These are phyloP conservation scores for Phaonia tiefii DNA, from an alignment of 2,888 invertebrate species.

Conservation along the genomic window DNA sequence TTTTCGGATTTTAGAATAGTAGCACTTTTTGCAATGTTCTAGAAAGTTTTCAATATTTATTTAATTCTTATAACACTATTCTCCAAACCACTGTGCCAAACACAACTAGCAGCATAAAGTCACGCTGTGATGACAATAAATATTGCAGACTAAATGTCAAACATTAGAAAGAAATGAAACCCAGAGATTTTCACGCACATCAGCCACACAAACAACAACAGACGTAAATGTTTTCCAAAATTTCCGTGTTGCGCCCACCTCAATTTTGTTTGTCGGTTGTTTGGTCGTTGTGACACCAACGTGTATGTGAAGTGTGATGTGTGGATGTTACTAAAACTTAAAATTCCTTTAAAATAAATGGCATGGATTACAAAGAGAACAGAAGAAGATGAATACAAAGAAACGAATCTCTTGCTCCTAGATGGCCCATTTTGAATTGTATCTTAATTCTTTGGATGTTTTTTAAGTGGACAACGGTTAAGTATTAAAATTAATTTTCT, in stretches of 20 bases:
- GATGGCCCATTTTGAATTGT: background rate
- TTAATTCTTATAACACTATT: no score
- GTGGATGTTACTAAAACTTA: slow-evolving; percentile 57
- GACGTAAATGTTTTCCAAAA: slow-evolving; percentile 50
- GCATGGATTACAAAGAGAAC: slow-evolving; percentile 54
- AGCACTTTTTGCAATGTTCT: no score
- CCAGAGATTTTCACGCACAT: background rate
- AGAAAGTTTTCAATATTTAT: no score
- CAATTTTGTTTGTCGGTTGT: background rate
- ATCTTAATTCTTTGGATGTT: background rate
- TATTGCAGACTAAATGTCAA: slow-evolving; percentile 53
- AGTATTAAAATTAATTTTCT: slow-evolving; percentile 61
- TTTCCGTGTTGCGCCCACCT: slow-evolving; percentile 65
- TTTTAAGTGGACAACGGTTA: slow-evolving; percentile 43
- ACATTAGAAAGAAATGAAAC: slow-evolving; percentile 36
- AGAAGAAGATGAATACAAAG: slow-evolving; percentile 27
- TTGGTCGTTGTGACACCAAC: background rate
- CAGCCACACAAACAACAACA: slow-evolving; percentile 13
- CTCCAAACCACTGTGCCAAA: slow-evolving; percentile 42
- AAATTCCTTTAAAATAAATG: slow-evolving; percentile 59
- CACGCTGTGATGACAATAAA: slow-evolving; percentile 36
- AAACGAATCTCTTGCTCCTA: slow-evolving; percentile 3
- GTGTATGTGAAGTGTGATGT: slow-evolving; percentile 12
- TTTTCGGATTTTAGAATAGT: no score
- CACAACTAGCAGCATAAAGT: slow-evolving; percentile 4